These are phyloP conservation scores for Catharus fuscescens DNA, from an alignment of 2,113 vertebrate species.

Conservation along the genomic window DNA sequence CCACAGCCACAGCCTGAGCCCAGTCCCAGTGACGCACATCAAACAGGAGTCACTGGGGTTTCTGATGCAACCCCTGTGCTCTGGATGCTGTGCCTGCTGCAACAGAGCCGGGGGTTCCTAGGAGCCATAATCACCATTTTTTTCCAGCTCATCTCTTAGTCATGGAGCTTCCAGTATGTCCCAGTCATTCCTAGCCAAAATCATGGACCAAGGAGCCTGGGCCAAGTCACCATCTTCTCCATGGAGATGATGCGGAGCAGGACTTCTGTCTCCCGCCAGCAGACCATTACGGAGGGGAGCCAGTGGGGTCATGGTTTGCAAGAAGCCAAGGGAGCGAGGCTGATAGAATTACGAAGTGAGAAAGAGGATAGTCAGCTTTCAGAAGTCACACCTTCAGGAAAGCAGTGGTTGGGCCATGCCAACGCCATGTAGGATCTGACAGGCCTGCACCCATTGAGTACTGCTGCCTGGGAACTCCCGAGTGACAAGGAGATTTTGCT, in stretches of 20 bases:
- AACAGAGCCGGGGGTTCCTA: fast-evolving
- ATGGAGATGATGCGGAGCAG: not conserved
- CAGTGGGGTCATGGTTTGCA: not conserved
- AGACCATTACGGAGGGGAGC: fast-evolving
- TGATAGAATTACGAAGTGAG: not conserved
- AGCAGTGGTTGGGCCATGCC: not conserved
- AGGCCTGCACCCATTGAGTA: not conserved
- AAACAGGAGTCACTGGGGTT: not conserved
- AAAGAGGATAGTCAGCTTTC: not conserved
- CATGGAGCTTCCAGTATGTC: not conserved
- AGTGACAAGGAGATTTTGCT: not conserved
- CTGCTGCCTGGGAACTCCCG: fast-evolving
- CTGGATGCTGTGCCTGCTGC: not conserved
- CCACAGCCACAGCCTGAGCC: not conserved
- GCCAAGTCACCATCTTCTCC: not conserved
- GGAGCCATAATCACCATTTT: not conserved
- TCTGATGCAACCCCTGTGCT: not conserved
- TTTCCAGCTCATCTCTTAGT: not conserved
- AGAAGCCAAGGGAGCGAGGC: not conserved
- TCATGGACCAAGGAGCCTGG: not conserved
- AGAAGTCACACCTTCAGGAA: fast-evolving
- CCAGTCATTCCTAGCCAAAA: not conserved
- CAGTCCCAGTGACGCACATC: fast-evolving
- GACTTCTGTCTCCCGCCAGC: not conserved
- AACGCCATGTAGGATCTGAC: not conserved